Conservation (phyloP, 2,113 vertebrate species). For the Tricholaema leucomelas region DNA sequence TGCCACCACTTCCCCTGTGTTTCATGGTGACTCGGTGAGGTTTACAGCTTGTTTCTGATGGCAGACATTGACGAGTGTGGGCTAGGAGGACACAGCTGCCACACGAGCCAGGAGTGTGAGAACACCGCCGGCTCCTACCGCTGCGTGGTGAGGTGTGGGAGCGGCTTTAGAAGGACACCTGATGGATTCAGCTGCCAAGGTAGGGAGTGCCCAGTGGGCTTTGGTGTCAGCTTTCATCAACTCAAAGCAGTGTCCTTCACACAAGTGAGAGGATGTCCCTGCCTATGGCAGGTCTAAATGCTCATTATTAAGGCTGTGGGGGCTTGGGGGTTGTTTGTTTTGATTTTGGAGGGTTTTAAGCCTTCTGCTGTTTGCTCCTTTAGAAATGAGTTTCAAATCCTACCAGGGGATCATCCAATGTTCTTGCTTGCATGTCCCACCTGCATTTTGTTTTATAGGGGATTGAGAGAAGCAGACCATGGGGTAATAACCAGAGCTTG, state of each 20-base stretch:
- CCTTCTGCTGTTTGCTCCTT: background rate
- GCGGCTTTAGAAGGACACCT: slow-evolving; percentile 84
- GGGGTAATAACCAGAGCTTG: background rate
- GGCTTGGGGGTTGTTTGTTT: rapidly evolving
- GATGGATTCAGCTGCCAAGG: slow-evolving; percentile 90
- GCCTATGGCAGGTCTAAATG: too few relatives aligned
- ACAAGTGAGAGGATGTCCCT: rapidly evolving
- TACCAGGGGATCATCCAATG: background rate
- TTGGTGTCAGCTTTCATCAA: background rate
- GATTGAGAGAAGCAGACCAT: background rate
- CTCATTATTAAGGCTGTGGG: background rate
- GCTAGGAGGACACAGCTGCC: slow-evolving; percentile 81
- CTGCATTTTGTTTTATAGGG: background rate
- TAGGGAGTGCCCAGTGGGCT: background rate
- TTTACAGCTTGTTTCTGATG: background rate
- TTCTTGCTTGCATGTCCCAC: background rate
- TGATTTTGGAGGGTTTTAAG: background rate
- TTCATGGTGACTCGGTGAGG: rapidly evolving
- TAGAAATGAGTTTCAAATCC: background rate
- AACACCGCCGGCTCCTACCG: slow-evolving; percentile 90
- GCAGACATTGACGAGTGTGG: slow-evolving; percentile 93
- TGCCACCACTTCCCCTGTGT: background rate
- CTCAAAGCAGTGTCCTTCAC: background rate
- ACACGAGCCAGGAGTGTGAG: slow-evolving; percentile 86
- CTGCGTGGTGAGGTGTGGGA: slow-evolving; percentile 85